These are phyloP conservation scores for Perccottus glenii DNA, from an alignment of 2,113 vertebrate species.

Conservation along the genomic window DNA sequence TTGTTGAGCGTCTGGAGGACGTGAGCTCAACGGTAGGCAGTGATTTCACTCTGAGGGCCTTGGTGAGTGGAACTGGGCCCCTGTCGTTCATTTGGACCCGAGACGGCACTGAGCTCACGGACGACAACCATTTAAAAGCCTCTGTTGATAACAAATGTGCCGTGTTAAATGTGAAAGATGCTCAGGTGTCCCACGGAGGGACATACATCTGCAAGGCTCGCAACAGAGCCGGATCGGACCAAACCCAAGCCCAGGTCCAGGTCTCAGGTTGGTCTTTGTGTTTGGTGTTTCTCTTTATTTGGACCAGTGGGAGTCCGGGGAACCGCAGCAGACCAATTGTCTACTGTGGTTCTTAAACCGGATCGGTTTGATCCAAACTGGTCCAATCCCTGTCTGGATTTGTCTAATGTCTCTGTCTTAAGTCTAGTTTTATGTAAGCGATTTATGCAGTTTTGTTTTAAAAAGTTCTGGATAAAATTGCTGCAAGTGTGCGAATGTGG, in stretches of 20 bases:
- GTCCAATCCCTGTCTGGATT: slow-evolving; percentile 1
- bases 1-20: slow-evolving; percentile 89
- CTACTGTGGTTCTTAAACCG: too few relatives aligned
- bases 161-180: slow-evolving; percentile 85
- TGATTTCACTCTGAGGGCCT: slow-evolving; percentile 87
- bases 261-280: slow-evolving; percentile 89
- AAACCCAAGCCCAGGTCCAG: slow-evolving; percentile 84
- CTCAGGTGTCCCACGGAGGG: slow-evolving; percentile 88
- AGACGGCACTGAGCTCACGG: slow-evolving; percentile 89
- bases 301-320: too few relatives aligned
- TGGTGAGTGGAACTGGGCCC: slow-evolving; percentile 89
- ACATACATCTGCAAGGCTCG: slow-evolving; percentile 93
- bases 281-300: not conserved
- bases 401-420: slow-evolving; percentile 1
- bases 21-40: slow-evolving; percentile 86
- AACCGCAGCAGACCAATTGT: too few relatives aligned
- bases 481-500: too few relatives aligned
- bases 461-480: too few relatives aligned
- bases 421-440: not conserved
- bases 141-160: slow-evolving; percentile 86
- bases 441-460: too few relatives aligned
- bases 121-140: slow-evolving; percentile 88
- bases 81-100: slow-evolving; percentile 91
- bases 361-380: too few relatives aligned
- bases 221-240: slow-evolving; percentile 91